Percentiles rank a stretch among this genome's conserved stretches.
These are phyloP conservation scores for Anastrepha ludens DNA, from an alignment of 1,140 invertebrate species.

Conservation along the genomic window DNA sequence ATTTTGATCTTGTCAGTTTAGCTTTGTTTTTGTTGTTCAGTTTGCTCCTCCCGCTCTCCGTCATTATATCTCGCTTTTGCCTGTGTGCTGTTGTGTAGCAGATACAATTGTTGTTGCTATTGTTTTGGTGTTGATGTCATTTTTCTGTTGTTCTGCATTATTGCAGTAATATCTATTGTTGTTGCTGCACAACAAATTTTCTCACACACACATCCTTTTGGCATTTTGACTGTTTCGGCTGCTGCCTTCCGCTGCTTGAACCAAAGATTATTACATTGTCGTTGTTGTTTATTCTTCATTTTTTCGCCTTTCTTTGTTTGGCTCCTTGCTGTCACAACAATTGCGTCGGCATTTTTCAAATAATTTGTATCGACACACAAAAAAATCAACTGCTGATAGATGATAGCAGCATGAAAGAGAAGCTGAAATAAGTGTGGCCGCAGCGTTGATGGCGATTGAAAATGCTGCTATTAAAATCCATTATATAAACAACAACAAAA, in stretches of 20 bases:
- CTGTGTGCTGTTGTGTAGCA: background rate
- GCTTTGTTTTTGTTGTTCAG: background rate
- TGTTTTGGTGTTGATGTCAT: slow-evolving; percentile 10
- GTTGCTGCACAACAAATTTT: background rate
- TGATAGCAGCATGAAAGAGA: slow-evolving; percentile 26
- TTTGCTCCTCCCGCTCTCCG: background rate
- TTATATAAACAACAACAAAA: slow-evolving; percentile 10
- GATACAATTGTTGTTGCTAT: background rate
- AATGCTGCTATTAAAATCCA: slow-evolving; percentile 36
- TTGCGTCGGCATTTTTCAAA: slow-evolving; percentile 69
- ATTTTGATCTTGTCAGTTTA: slow-evolving; percentile 44
- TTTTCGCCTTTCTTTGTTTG: background rate
- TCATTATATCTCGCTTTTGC: slow-evolving; percentile 3
- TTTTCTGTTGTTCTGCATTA: background rate
- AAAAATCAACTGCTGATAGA: slow-evolving; percentile 26
- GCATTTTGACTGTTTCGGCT: background rate
- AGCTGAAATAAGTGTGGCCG: slow-evolving; percentile 42
- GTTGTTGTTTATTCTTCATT: background rate
- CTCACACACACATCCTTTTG: background rate
- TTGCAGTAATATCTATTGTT: background rate
- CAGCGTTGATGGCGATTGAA: slow-evolving; percentile 2
- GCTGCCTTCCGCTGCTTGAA: background rate
- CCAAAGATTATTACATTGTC: background rate
- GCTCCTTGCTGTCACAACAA: slow-evolving; percentile 68
- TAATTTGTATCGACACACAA: background rate